phyloP scores from a whole-genome alignment of 2,797 vertebrate species.

The Sebastes matsubarae region DNA sequence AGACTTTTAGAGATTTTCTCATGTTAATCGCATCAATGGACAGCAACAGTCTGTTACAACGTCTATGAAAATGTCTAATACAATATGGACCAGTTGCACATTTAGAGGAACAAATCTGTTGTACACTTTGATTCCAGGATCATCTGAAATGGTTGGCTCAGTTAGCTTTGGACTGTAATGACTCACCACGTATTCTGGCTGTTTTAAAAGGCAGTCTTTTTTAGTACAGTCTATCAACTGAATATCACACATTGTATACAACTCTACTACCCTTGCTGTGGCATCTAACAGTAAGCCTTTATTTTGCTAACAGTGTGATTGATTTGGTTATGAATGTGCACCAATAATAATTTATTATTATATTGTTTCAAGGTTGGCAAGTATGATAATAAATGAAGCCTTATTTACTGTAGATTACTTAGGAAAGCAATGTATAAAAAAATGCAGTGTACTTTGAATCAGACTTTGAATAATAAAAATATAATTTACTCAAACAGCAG shows the following conservation, averaged over 20 bases:
- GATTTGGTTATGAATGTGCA: slow-evolving; percentile 47
- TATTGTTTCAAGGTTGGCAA: no score
- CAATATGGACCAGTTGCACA: slow-evolving; percentile 29
- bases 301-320: slow-evolving; percentile 64
- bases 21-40: slow-evolving; percentile 23
- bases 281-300: slow-evolving; percentile 41
- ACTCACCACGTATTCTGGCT: slow-evolving; percentile 29
- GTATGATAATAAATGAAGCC: slow-evolving; percentile 29
- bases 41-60: slow-evolving; percentile 25
- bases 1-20: slow-evolving; percentile 19
- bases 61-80: slow-evolving; percentile 25
- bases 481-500: slow-evolving; percentile 4
- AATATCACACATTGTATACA: slow-evolving; percentile 33
- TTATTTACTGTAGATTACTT: slow-evolving; percentile 47
- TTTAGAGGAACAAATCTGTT: slow-evolving; percentile 26
- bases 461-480: slow-evolving; percentile 57
- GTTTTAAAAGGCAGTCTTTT: slow-evolving; percentile 35
- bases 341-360: no score
- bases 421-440: slow-evolving; percentile 44
- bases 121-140: slow-evolving; percentile 23
- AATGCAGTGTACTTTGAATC: slow-evolving; percentile 66
- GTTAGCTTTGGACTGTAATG: slow-evolving; percentile 23
- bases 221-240: slow-evolving; percentile 9
- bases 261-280: slow-evolving; percentile 25
- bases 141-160: slow-evolving; percentile 29